Base-by-base conservation (phyloP, 2,888 invertebrate genomes). In the Hirtodrosophila duncani region DNA sequence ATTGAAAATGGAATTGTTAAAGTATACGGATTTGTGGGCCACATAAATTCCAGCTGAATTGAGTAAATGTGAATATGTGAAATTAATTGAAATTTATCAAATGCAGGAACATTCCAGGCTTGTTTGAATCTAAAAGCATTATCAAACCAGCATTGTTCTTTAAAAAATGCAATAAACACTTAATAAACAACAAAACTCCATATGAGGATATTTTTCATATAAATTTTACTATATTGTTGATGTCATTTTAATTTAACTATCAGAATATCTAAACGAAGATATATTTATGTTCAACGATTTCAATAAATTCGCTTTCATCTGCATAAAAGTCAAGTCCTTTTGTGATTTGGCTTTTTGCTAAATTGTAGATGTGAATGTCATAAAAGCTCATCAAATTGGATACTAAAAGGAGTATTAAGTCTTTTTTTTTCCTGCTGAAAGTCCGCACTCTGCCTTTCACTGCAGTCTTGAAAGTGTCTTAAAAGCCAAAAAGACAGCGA, bases 281-380 rank as follows among this genome's bases (percentile, higher is more conserved):
- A 36, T 58, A 52, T 67, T 71, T 71, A 71, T 59, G 60, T 61
- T 57, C 23, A 41, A 50, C 39, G 60, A 51, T 55, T 58, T 67
- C 67, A 69, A 77, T 67, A 64, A 74, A 64, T 67, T 59, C 60
- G 23, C 63, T 52, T 61, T 63, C 63, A 71, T 67, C 65, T 65
- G 65, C 71, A 70, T 64, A 62, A 56, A 66, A 52, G 52, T 34
- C 13, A 17, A 59, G 56, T 46, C 29, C 37, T 48, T 43, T 37
- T 46, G 36, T 55, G 39, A 16, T 44, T 52, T 18, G 17, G 56
- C 41, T 42, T 55, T 57, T 36, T 27, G 65, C 58, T 56, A 72
- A 72, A 72, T 68, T 72, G 72, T 66, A 38, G 49, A 61, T 59
- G 63, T 62, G 46, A 72, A 62, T 66, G 77, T 69, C 77, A 64